Base-by-base conservation (phyloP, 1,140 invertebrate genomes). In the Cyphomyrmex costatus region DNA sequence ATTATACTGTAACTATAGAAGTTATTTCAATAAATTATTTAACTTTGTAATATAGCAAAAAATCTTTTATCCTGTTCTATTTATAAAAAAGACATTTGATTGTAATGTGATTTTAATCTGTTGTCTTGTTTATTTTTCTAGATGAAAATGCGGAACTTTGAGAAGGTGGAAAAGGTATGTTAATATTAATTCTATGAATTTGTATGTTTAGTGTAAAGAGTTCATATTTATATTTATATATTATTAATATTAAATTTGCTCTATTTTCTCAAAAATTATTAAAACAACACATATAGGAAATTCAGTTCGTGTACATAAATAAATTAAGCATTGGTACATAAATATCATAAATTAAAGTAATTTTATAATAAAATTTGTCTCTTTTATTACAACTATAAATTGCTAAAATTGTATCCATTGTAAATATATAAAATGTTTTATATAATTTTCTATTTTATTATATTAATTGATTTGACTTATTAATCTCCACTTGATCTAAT, bases 91-190 rank as follows among this genome's bases (percentile, higher is more conserved):
- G 0, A 66, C 3, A 27, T 19, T 36, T 74, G n/a, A n/a, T n/a
- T n/a, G 16, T 82, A 3, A 10, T 30, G 0, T 16, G 46, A 83
- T 60, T 46, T 73, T 82, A 66, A 78, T 65, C 42, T 49, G 10
- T 1, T 66, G 27, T 74, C 14, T 68, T 56, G 21, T 86, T 85
- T 49, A 0, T 93, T 89, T 90, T 97, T 97, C 82, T 96, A 98
- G 97, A 98, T 99, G 97, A 99, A 98, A 95, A 97, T 97, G 88
- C 96, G 98, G 94, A 98, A 98, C 96, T 99, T 98, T 96, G 99
- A 99, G 95, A 98, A 97, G 95, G 99, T 99, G 46, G 99, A 99
- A 97, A 99, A 99, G 97, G 98, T 99, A 97, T 97, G 97, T 97
- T 92, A 86, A 92, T 42, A 90, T 70, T 86, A 90, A 87, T 92